Percentiles rank a stretch among this genome's conserved stretches.
Conservation (phyloP, 2,888 invertebrate genomes). For the Thera obeliscata region DNA sequence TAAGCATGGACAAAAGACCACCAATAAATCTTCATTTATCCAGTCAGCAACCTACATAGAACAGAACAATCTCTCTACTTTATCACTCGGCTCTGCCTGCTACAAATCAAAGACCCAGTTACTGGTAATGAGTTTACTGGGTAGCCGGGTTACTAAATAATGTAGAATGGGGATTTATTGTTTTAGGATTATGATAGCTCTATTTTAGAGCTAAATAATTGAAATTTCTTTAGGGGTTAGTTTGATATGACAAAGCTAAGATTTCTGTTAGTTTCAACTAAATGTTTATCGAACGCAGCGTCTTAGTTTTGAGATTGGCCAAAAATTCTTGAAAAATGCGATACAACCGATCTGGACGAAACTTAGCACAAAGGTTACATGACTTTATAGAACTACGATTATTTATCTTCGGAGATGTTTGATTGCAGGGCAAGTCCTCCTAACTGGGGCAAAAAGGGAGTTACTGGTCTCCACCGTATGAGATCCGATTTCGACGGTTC, state of each 20-base stretch:
- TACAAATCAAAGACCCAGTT: slow-evolving; percentile 25
- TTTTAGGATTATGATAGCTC: slow-evolving; percentile 5
- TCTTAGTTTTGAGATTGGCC: too few species aligned
- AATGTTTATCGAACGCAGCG: too few species aligned
- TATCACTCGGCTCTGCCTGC: slow-evolving; percentile 22
- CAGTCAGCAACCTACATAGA: slow-evolving; percentile 47
- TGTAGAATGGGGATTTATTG: slow-evolving; percentile 16
- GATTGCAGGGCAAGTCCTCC: too few species aligned
- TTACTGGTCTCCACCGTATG: too few species aligned
- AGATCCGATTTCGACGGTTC: too few species aligned
- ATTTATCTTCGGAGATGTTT: too few species aligned
- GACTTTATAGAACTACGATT: too few species aligned
- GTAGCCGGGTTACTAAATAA: slow-evolving; percentile 11
- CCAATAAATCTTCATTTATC: slow-evolving; percentile 56
- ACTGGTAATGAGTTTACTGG: slow-evolving; percentile 23
- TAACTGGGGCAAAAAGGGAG: too few species aligned
- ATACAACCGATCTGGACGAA: too few species aligned
- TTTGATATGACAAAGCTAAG: not conserved
- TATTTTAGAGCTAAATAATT: slow-evolving; percentile 14
- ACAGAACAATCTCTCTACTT: slow-evolving; percentile 32
- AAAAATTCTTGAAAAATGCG: too few species aligned
- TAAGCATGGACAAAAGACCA: slow-evolving; percentile 13
- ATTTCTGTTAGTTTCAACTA: not conserved
- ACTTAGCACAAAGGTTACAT: too few species aligned
- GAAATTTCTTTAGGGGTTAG: slow-evolving; percentile 11